phyloP scores from a whole-genome alignment of 2,113 vertebrate genomes.

The Tetraodon nigroviridis region DNA sequence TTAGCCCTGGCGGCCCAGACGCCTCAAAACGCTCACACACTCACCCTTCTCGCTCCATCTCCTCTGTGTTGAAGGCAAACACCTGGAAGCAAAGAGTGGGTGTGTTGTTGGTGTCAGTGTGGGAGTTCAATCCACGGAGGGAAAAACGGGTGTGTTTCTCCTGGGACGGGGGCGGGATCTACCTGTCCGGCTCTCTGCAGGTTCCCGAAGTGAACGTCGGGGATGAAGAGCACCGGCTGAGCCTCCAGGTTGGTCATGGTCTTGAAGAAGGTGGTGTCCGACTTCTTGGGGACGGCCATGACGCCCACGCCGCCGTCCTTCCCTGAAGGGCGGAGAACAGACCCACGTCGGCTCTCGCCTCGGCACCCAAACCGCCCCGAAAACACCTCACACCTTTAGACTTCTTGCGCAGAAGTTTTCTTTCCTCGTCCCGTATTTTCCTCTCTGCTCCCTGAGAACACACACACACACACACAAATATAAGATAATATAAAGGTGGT shows the following conservation, averaged over 20 bases:
- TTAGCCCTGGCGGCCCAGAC: constrained; percentile 23
- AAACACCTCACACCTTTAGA: constrained; percentile 77
- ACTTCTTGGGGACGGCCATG: constrained; percentile 80
- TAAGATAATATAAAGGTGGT: too few species aligned
- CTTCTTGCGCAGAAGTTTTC: constrained; percentile 94
- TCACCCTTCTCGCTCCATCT: constrained; percentile 91
- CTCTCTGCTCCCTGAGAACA: constrained; percentile 88
- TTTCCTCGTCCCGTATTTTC: constrained; percentile 95
- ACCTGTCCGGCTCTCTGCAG: constrained; percentile 96
- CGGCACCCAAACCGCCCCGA: too few species aligned
- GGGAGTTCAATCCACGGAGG: too few species aligned
- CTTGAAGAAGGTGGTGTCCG: constrained; percentile 91
- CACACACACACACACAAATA: too few species aligned
- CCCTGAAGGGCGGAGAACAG: constrained; percentile 53
- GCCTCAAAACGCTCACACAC: constrained; percentile 21
- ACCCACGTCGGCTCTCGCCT: not conserved
- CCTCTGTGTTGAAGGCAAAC: constrained; percentile 88
- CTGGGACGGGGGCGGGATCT: not conserved
- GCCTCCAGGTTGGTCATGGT: constrained; percentile 89
- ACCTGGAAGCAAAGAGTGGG: constrained; percentile 74
- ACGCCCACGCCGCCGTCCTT: constrained; percentile 80
- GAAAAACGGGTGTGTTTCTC: not conserved
- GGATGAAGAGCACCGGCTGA: constrained; percentile 96
- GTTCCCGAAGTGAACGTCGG: constrained; percentile 95
- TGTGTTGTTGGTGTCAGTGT: too few species aligned